Conservation (phyloP, 2,888 invertebrate genomes). For the Sussaba pulchella region DNA sequence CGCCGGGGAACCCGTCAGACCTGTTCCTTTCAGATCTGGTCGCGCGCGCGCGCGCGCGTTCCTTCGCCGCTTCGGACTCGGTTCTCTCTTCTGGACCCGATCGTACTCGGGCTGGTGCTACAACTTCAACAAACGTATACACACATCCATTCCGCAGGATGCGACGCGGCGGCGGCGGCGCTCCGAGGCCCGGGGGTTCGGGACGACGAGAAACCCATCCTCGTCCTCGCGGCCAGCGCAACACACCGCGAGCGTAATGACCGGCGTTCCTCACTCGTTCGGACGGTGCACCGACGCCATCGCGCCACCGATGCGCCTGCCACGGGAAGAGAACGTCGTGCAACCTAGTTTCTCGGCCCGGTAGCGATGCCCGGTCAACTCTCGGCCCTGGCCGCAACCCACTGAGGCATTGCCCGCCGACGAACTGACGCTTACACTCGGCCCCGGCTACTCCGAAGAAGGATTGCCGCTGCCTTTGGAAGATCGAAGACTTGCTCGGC, state of each 20-base stretch:
- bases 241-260: slow-evolving; percentile 61
- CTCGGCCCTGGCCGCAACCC: slow-evolving; percentile 39
- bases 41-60: slow-evolving; percentile 81
- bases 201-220: slow-evolving; percentile 28
- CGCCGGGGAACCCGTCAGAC: slow-evolving; percentile 65
- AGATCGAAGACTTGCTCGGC: slow-evolving; percentile 16
- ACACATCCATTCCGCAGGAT: slow-evolving; percentile 42
- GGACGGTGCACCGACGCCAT: slow-evolving; percentile 29
- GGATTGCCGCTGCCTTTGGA: slow-evolving; percentile 9
- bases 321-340: slow-evolving; percentile 37
- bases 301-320: neutral
- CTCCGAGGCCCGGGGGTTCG: slow-evolving; percentile 12
- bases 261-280: slow-evolving; percentile 60
- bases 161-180: slow-evolving; percentile 29
- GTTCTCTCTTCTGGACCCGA: slow-evolving; percentile 61
- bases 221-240: slow-evolving; percentile 29
- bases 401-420: slow-evolving; percentile 48
- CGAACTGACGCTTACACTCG: too few relatives aligned
- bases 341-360: slow-evolving; percentile 63
- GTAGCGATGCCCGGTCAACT: slow-evolving; percentile 54
- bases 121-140: slow-evolving; percentile 24
- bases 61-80: slow-evolving; percentile 77
- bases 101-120: slow-evolving; percentile 38
- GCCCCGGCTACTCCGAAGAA: slow-evolving; percentile 30
- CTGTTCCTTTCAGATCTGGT: slow-evolving; percentile 65